Conservation (phyloP, 2,113 vertebrate species). For the Cavia aperea region DNA sequence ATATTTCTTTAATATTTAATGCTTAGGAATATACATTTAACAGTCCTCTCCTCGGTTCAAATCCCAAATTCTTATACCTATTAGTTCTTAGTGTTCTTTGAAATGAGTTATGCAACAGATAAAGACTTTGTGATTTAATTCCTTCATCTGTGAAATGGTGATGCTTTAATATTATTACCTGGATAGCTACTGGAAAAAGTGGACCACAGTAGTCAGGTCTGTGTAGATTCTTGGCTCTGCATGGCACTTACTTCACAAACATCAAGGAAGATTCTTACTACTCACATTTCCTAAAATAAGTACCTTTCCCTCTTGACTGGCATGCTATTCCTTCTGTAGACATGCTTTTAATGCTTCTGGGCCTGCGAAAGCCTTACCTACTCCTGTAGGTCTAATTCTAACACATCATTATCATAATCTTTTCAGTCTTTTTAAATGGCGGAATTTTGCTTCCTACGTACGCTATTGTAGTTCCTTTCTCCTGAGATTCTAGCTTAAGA, state of each 20-base stretch:
- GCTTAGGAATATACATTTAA: neutral
- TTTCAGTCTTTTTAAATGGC: neutral
- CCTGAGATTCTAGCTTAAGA: neutral
- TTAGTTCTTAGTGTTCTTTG: neutral
- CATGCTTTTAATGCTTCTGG: neutral
- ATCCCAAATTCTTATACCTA: neutral
- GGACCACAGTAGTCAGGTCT: neutral
- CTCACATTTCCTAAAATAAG: neutral
- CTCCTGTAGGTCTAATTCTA: neutral
- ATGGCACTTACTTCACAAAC: neutral
- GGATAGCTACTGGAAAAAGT: neutral
- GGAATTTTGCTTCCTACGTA: neutral
- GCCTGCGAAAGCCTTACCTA: neutral
- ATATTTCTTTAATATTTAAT: neutral
- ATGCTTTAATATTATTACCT: neutral
- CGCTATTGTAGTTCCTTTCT: neutral
- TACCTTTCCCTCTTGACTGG: neutral
- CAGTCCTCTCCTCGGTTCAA: neutral
- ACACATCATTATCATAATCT: neutral
- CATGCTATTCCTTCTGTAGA: neutral
- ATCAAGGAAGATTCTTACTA: fast-evolving
- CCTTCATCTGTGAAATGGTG: constrained; percentile 11
- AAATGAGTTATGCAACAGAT: neutral
- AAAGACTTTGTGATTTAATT: neutral
- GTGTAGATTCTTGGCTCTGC: neutral